phyloP scores from a whole-genome alignment of 2,797 vertebrate species.

The Etheostoma perlongum region DNA sequence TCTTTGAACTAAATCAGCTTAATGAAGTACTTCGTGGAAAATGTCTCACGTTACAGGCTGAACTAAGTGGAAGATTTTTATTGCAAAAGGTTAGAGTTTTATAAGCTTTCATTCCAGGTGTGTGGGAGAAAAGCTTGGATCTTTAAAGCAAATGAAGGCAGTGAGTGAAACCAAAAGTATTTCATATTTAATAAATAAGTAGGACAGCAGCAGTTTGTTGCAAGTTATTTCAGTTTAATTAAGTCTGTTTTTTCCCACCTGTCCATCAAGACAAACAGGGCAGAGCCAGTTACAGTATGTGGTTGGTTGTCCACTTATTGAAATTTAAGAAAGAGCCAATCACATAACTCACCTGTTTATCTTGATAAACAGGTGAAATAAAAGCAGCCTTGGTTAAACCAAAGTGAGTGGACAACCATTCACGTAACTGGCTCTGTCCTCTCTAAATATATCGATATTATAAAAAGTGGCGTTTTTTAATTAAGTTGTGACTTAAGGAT shows the following conservation, averaged over 20 bases:
- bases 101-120: too few species aligned
- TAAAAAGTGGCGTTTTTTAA: background rate
- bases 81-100: background rate
- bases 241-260: too few species aligned
- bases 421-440: background rate
- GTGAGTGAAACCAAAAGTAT: background rate
- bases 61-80: conserved; percentile 40
- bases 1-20: conserved; percentile 60
- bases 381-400: too few species aligned
- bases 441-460: background rate
- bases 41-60: conserved; percentile 44
- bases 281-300: too few species aligned
- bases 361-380: too few species aligned
- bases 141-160: too few species aligned
- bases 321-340: too few species aligned
- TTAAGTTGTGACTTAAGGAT: background rate
- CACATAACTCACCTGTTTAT: too few species aligned
- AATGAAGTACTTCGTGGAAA: conserved; percentile 62
- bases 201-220: background rate
- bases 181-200: background rate
- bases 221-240: background rate
- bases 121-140: background rate
- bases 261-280: too few species aligned
- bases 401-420: background rate
- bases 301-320: background rate